Conservation (phyloP, 2,113 vertebrate species). For the Sander lucioperca region DNA sequence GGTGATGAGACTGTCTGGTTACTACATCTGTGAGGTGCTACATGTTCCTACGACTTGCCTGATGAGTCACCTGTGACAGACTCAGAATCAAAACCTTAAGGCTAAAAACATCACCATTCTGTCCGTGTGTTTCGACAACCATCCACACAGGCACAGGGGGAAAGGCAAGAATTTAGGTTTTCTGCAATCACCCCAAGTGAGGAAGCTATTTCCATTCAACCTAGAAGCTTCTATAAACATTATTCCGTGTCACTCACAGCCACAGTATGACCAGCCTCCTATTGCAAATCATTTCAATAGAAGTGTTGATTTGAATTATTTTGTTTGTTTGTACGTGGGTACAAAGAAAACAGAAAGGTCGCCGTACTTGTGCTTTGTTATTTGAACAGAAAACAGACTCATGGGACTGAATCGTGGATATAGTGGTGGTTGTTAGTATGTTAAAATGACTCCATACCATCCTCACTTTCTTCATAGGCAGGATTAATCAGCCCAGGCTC, state of each 20-base stretch:
- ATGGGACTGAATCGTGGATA: not conserved
- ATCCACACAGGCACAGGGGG: slow-evolving; percentile 10
- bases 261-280: not conserved
- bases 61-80: slow-evolving; percentile 64
- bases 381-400: not conserved
- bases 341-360: not conserved
- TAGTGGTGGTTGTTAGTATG: not conserved
- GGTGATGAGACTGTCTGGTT: slow-evolving; percentile 27
- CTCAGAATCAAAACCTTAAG: slow-evolving; percentile 41
- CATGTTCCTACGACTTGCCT: slow-evolving; percentile 33
- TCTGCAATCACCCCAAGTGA: slow-evolving; percentile 30
- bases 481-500: slow-evolving; percentile 92
- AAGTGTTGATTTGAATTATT: not conserved
- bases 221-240: slow-evolving; percentile 37
- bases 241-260: slow-evolving; percentile 5
- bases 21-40: slow-evolving; percentile 40
- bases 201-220: slow-evolving; percentile 47
- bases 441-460: slow-evolving; percentile 82
- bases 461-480: slow-evolving; percentile 92
- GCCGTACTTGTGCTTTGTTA: not conserved
- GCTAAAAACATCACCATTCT: slow-evolving; percentile 43
- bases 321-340: not conserved
- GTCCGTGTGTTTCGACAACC: slow-evolving; percentile 24
- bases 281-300: not conserved
- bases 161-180: slow-evolving; percentile 48